A percentile compares a stretch with the other conserved stretches of the same genome.
phyloP scores from a whole-genome alignment of 2,888 invertebrate genomes.

The Agrilus biguttatus region DNA sequence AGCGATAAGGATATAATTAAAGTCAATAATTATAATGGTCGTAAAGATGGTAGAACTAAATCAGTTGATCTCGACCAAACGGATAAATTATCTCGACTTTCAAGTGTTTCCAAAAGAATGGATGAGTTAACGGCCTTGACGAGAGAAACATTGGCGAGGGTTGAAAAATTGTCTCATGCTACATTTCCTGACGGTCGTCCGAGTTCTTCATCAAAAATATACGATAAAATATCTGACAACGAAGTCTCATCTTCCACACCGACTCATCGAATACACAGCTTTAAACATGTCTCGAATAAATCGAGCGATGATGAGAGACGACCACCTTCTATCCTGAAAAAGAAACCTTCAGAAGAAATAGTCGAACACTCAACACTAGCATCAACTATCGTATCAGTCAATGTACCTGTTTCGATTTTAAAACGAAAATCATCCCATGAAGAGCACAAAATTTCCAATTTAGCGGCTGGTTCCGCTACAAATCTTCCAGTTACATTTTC shows the following conservation, averaged over 20 bases:
- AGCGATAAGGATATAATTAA: neutral
- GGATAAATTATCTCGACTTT: neutral
- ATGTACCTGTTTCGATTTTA: conserved; percentile 39
- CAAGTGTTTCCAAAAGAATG: conserved; percentile 38
- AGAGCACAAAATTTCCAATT: conserved; percentile 24
- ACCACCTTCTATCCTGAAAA: conserved; percentile 47
- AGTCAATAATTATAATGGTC: neutral
- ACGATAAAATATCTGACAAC: no score
- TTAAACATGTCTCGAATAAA: neutral
- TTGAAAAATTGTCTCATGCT: conserved; percentile 44
- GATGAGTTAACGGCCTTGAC: conserved; percentile 50
- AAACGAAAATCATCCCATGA: conserved; percentile 40
- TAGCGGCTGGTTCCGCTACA: conserved; percentile 24
- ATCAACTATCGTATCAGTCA: conserved; percentile 9
- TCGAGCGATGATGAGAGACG: no score
- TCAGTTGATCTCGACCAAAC: no score
- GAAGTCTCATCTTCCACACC: conserved; percentile 4
- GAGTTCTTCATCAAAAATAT: conserved; percentile 3
- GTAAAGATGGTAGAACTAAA: conserved; percentile 1
- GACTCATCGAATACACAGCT: neutral
- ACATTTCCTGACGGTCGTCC: conserved; percentile 6
- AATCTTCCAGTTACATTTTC: conserved; percentile 70
- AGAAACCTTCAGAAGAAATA: conserved; percentile 42
- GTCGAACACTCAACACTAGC: conserved; percentile 11
- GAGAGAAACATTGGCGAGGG: conserved; percentile 51